Conservation (phyloP, 2,888 invertebrate species). For the Odontocolon sp. region DNA sequence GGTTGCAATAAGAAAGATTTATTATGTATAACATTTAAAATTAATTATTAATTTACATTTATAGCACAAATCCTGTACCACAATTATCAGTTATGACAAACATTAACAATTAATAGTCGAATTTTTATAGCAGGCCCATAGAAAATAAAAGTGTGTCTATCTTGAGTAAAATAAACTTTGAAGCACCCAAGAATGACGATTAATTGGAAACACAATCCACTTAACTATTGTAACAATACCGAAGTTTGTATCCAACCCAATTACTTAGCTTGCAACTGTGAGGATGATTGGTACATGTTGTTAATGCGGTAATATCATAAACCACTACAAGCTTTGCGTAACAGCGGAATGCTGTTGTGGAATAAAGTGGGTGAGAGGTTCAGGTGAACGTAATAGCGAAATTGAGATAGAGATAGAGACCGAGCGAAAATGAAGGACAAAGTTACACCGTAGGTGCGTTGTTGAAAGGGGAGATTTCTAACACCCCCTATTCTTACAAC, state of each 20-base stretch:
- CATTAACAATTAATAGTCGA: no score
- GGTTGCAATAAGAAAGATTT: no score
- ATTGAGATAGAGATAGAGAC: neutral
- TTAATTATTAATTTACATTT: no score
- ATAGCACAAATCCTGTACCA: no score
- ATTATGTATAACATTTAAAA: no score
- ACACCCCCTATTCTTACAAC: neutral
- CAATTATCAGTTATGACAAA: no score
- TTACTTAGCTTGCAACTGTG: neutral
- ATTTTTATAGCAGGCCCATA: no score
- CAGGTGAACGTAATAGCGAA: neutral
- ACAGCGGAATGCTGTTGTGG: neutral
- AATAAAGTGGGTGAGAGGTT: neutral
- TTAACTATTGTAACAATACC: neutral
- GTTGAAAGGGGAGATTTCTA: neutral
- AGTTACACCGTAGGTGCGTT: neutral
- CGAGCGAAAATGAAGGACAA: neutral
- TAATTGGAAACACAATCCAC: neutral
- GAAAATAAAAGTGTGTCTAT: no score
- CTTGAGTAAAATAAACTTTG: constrained; percentile 20
- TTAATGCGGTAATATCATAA: constrained; percentile 49
- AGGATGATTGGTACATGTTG: constrained; percentile 60
- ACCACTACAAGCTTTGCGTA: constrained; percentile 7
- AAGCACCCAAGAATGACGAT: constrained; percentile 6
- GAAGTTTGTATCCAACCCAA: constrained; percentile 1